Evolutionary conservation across 2,797 vertebrate species (phyloP).

Genomic region (Lycodopsis pacificus): DNA sequence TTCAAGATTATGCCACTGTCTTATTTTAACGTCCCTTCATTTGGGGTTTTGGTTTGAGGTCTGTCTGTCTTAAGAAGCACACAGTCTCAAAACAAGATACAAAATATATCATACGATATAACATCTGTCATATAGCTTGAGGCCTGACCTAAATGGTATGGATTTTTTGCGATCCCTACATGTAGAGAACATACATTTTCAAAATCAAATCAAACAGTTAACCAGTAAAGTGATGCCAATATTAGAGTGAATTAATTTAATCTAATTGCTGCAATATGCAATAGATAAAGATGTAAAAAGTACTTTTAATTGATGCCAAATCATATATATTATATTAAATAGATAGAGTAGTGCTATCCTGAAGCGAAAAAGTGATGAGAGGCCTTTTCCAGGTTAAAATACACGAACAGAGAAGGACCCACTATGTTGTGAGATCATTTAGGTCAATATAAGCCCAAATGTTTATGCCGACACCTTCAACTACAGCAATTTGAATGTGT

Average conservation of each 20-base stretch:
- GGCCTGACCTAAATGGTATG: not conserved
- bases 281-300: conserved; percentile 5
- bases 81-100: not conserved
- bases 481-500: not conserved
- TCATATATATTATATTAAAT: not conserved
- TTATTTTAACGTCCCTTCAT: not conserved
- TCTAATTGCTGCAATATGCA: conserved; percentile 12
- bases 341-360: not conserved
- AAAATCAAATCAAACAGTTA: not conserved
- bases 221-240: conserved; percentile 6
- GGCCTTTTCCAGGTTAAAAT: not conserved
- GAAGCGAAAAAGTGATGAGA: not conserved
- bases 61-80: not conserved
- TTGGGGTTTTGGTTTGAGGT: not conserved
- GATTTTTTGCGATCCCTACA: conserved; percentile 13
- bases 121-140: not conserved
- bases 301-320: conserved; percentile 20
- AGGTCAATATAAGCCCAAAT: not conserved
- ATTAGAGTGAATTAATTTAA: conserved; percentile 10
- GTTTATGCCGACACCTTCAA: not conserved
- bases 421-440: not conserved
- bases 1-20: not conserved
- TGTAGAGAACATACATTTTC: conserved; percentile 1
- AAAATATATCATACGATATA: not conserved
- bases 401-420: not conserved